Conservation (phyloP, 2,888 invertebrate genomes). For the Pterobdella sp. region DNA sequence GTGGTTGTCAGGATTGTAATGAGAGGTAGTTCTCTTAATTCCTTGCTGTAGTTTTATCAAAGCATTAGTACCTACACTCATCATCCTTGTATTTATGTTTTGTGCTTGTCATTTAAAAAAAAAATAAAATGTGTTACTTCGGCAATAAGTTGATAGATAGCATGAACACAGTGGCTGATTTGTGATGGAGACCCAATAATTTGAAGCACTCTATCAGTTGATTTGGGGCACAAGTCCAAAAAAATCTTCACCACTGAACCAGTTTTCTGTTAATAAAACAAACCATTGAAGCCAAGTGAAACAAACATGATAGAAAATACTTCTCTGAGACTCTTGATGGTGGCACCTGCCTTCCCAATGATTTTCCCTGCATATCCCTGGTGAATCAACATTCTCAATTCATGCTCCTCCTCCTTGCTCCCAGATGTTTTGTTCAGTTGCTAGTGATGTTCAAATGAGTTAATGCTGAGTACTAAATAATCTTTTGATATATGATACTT, state of each 20-base stretch:
- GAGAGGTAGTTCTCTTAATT: slow-evolving; percentile 22
- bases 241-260: slow-evolving; percentile 77
- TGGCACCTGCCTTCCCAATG: slow-evolving; percentile 31
- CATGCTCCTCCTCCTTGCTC: slow-evolving; percentile 22
- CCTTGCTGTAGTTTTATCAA: not conserved
- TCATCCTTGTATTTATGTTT: not conserved
- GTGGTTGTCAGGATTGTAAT: slow-evolving; percentile 32
- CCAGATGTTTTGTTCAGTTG: slow-evolving; percentile 20
- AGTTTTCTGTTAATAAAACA: slow-evolving; percentile 65
- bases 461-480: too few species aligned
- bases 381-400: slow-evolving; percentile 30
- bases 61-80: not conserved
- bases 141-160: slow-evolving; percentile 28
- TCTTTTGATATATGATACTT: too few species aligned
- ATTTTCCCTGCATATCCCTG: slow-evolving; percentile 32
- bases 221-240: slow-evolving; percentile 82
- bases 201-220: slow-evolving; percentile 75
- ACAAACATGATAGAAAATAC: not conserved
- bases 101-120: not conserved
- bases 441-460: not conserved
- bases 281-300: not conserved
- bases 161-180: slow-evolving; percentile 27
- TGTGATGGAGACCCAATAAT: slow-evolving; percentile 61
- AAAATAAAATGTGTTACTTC: not conserved
- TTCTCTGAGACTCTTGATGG: slow-evolving; percentile 30